Evolutionary conservation across 2,888 invertebrate species (phyloP), one percentile per base, ranked within the genome.

Genomic region (Cephus runcator): DNA sequence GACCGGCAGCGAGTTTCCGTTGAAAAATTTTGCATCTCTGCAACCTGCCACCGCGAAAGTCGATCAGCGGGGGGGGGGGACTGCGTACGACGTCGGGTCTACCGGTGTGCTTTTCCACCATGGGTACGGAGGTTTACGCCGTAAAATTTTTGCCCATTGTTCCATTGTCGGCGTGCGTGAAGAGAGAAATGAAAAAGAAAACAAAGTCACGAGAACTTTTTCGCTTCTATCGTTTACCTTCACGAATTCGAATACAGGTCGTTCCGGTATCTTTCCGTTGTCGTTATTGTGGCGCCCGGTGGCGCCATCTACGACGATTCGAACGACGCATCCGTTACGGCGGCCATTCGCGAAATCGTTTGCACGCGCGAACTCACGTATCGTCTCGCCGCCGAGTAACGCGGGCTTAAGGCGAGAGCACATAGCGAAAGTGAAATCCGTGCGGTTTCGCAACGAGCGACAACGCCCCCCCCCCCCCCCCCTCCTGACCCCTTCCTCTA

Each of bases 341-440:
- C 40, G 6, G 40, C 40, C 4, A 40, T 40, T 40, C 40, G 40
- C 71, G n/a, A 33, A 30, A 33, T 71, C 71, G 69, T 1, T 4
- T 12, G 30, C 1, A 4, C 69, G n/a, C 30, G 69, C 30, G 2
- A 71, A 33, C 31, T n/a, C 33, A 15, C 71, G 71, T 71, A 31
- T 15, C 71, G 71, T 9, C 71, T 36, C 30, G 71, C n/a, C 71
- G 4, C n/a, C 71, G 71, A 71, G 71, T 15, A 40, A 30, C 30
- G 35, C 40, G 68, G 35, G 12, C 35, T 35, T 35, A 35, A 35
- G 76, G 34, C 81, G 85, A 85, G 83, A 81, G 84, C 12, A 69
- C 69, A 69, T 79, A 83, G 85, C 83, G 84, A 86, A 86, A 87
- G 86, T 86, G 87, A 86, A 86, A 86, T 85, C 85, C 82, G 83